Percentiles rank a stretch among this genome's conserved stretches.
phyloP scores from a whole-genome alignment of 1,140 invertebrate genomes.

The Idris sp. region DNA sequence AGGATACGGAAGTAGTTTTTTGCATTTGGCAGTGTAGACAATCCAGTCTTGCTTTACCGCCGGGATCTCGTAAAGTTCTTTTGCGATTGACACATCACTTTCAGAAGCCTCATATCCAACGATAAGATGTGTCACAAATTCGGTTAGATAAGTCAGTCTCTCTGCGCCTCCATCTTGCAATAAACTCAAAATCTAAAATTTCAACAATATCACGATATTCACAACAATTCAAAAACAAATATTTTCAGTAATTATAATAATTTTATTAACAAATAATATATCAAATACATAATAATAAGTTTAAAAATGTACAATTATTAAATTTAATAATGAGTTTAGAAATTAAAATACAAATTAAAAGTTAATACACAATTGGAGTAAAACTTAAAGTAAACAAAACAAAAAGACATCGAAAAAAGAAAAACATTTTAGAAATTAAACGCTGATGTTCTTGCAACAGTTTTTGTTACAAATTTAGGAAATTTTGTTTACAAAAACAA shows the following conservation, averaged over 20 bases:
- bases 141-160: conserved; percentile 88
- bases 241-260: not conserved
- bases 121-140: conserved; percentile 93
- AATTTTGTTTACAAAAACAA: no score
- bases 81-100: conserved; percentile 89
- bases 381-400: no score
- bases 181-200: conserved; percentile 85
- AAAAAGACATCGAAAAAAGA: no score
- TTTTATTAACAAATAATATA: no score
- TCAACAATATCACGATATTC: conserved; percentile 7
- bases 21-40: conserved; percentile 83
- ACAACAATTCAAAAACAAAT: not conserved
- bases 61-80: conserved; percentile 93
- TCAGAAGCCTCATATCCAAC: conserved; percentile 88
- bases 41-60: conserved; percentile 92
- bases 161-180: conserved; percentile 90
- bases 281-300: no score
- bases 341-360: no score
- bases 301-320: no score
- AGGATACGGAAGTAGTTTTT: conserved; percentile 85
- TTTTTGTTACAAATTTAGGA: no score
- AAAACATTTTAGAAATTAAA: no score
- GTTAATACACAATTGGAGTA: no score
- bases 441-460: no score
- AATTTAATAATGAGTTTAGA: no score